Evolutionary conservation across 2,888 invertebrate species (phyloP).

Genomic region (Lampropteryx suffumata): DNA sequence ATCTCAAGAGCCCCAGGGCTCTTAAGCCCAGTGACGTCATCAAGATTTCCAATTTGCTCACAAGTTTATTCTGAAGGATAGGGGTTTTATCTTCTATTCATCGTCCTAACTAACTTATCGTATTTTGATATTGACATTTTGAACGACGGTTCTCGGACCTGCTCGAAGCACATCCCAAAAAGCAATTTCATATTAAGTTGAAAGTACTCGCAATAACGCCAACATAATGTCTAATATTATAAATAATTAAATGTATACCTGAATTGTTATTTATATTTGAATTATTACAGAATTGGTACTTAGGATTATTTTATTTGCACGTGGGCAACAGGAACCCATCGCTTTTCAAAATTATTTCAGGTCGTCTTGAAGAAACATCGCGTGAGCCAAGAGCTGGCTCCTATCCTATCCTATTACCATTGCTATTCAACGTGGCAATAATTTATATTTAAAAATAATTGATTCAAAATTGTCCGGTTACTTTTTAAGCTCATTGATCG

Average conservation of each 20-base stretch:
- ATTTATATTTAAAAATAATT: not conserved
- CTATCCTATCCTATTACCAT: too few species aligned
- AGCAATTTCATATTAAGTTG: not conserved
- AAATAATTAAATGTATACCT: too few species aligned
- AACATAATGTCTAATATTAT: too few species aligned
- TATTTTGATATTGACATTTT: conserved; percentile 27
- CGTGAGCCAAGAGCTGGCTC: too few species aligned
- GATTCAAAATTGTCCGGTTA: too few species aligned
- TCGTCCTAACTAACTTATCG: conserved; percentile 44
- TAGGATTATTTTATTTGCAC: too few species aligned
- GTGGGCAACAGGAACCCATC: too few species aligned
- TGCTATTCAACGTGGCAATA: too few species aligned
- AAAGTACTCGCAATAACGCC: not conserved
- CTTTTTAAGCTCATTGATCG: not conserved
- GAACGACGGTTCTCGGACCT: conserved; percentile 5
- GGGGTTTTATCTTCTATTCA: conserved; percentile 46
- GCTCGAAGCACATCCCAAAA: not conserved
- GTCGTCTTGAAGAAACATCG: too few species aligned
- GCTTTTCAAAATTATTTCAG: too few species aligned
- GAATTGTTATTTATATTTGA: not conserved
- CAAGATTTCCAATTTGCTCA: conserved; percentile 50
- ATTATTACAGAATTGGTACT: too few species aligned
- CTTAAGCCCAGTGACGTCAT: conserved; percentile 47
- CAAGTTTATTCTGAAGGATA: conserved; percentile 45
- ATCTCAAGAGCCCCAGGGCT: conserved; percentile 39